Evolutionary conservation across 2,888 invertebrate species (phyloP).

Genomic region (Coelinius sp.): DNA sequence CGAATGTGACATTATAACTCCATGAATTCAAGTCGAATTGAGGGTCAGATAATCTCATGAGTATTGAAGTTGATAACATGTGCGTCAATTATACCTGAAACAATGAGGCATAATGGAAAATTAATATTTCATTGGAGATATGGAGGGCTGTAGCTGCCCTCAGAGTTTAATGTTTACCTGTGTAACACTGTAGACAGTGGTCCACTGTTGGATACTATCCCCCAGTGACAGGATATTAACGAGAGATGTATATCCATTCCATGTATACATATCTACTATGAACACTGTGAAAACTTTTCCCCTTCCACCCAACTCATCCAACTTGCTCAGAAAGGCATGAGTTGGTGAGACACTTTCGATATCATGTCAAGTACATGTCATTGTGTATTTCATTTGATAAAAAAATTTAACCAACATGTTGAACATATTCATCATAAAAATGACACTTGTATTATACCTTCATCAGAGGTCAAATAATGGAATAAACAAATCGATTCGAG

Average conservation of each 20-base stretch:
- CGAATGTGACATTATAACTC: neutral
- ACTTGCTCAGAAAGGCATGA: neutral
- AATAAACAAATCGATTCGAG: neutral
- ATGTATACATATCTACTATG: slow-evolving; percentile 12
- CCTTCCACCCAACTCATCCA: neutral
- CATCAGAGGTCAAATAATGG: neutral
- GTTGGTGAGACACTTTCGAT: neutral
- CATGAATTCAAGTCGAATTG: neutral
- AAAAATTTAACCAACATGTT: neutral
- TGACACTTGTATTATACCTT: no score
- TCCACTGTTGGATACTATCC: slow-evolving; percentile 19
- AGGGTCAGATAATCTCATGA: neutral
- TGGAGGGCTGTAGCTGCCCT: neutral
- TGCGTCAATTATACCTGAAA: slow-evolving; percentile 11
- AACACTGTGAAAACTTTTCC: neutral
- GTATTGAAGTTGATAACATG: neutral
- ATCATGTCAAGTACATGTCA: neutral
- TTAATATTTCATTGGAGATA: slow-evolving; percentile 28
- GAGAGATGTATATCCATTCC: neutral
- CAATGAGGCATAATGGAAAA: slow-evolving; percentile 5
- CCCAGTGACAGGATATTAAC: slow-evolving; percentile 14
- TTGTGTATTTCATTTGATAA: neutral
- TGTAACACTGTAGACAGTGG: slow-evolving; percentile 18
- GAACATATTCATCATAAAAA: no score
- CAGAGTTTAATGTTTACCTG: slow-evolving; percentile 26